Base-by-base conservation (phyloP, 2,888 invertebrate genomes). In the Encarsia formosa region DNA sequence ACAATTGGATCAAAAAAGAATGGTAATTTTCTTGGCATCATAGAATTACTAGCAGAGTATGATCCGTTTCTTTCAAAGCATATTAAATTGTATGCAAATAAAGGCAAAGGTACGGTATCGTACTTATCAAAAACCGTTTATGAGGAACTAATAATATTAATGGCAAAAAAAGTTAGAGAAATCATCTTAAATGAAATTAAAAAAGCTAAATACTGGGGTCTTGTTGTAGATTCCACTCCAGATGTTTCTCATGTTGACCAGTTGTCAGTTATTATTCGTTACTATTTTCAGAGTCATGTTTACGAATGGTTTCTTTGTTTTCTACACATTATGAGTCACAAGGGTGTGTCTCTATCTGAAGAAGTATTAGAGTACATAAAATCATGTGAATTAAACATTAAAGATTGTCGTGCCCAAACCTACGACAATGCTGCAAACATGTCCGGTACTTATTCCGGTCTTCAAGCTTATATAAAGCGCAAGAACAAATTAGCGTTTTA, bases 21-120 rank as follows among this genome's bases (percentile, higher is more conserved):
- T 59, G 65, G 64, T 19, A 68, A 68, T 55, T 67, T 58, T 52
- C 53, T 67, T 16, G 63, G 65, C n/a, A 37, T 52, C 18, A 37
- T 67, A 18, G 63, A 69, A 57, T 35, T 66, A 15, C 52, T 68
- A 19, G 58, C 65, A 38, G 45, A 64, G 47, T 66, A 60, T 52
- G 63, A 65, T 57, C 59, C 62, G 9, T 65, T 68, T 52, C 45
- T 65, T 9, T 19, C 46, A 43, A 29, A 38, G 8, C 56, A 58
- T 49, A 45, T 58, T 18, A 37, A 47, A 22, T 26, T 20, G 16
- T 41, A 54, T 37, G 46, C 24, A 8, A 46, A 54, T 42, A 46
- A 49, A 29, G 49, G 54, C 4, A 41, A 35, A 16, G 42, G 48
- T 23, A 50, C 47, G 26, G 52, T 57, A 20, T 61, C 58, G 26